Evolutionary conservation across 2,888 invertebrate genomes (phyloP), one percentile per base, ranked within the genome.

Genomic region (Urechis unicinctus): DNA sequence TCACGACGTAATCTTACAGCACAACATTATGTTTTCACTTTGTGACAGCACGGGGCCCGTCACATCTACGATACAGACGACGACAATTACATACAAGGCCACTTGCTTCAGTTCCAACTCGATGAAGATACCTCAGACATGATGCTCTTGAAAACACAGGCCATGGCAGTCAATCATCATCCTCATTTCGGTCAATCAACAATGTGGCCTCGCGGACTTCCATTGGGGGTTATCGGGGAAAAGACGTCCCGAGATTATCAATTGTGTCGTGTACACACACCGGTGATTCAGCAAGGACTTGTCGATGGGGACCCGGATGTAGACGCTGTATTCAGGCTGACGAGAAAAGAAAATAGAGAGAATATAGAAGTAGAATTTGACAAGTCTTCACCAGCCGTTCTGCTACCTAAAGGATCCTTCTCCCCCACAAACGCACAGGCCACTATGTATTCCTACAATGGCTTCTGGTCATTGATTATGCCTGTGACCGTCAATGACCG

Each of bases 241-340:
- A 47, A 63, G 9, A 54, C 56, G 1, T 17, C 53, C n/a, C 31
- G 47, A 4, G 21, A 57, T 21, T 61, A 65, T 41, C 31, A 51
- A 3, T 43, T 61, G 2, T 60, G 61, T 28, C 26, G 30, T 13
- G 48, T 51, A n/a, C 28, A 26, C 22, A 45, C 36, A 6, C 69
- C 69, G 0, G 52, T 59, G 22, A 62, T 70, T n/a, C 69, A 70
- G 48, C 71, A 71, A 54, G 66, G 69, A 5, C 48, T 71, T 1
- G 68, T 66, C 36, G 64, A 68, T 50, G 68, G 67, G 3, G 70
- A 71, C 52, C 71, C 71, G 1, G 71, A 71, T 57, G 64, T 72
- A 36, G 71, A 71, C 58, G 68, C 71, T 29, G 57, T 71, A 9
- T 68, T 61, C 55, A 46, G 71, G 51, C 59, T 71, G 44, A 68